Base-by-base conservation (phyloP, 1,140 invertebrate species). In the Nasonia longicornis region DNA sequence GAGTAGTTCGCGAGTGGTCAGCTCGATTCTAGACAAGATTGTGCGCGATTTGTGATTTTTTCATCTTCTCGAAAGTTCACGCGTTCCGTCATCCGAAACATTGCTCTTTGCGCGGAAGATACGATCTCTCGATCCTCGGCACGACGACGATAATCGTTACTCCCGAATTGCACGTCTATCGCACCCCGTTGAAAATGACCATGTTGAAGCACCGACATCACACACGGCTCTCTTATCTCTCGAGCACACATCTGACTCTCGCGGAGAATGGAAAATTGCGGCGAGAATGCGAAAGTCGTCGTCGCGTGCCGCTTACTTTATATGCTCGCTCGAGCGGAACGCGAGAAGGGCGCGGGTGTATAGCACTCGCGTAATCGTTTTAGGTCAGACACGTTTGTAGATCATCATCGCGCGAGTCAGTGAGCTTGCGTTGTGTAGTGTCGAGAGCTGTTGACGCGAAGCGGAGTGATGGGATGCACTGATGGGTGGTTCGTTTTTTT, bases 231-330 rank as follows among this genome's bases (percentile, higher is more conserved):
- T 35, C 31, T 70, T 20, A 16, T 70, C 35, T 70, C 31, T 38
- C 69, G 48, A 16, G 12, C 48, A 52, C 14, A 52, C 48, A 52
- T 69, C 29, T 69, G 14, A 35, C 67, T 31, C 67, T 35, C 67
- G 67, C 29, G 10, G 52, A 66, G 74, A 66, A 66, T 58, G 58
- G 52, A 45, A 16, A 67, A 45, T 29, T n/a, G n/a, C 35, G 75
- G 48, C 80, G 45, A 82, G 45, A 80, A 72, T 80, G 26, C 71
- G 42, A 69, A 80, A 80, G 77, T 80, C 78, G 64, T 52, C 63
- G 71, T 69, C 67, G 38, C 64, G 35, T 45, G n/a, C 14, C 64
- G 22, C 35, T 76, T 76, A 66, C 58, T 29, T 76, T 64, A 76
- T 31, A 42, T 42, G 72, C 77, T 22, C 66, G 22, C 11, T 75